Evolutionary conservation across 1,140 invertebrate genomes (phyloP).

Genomic region (Meloidogyne chitwoodi): DNA sequence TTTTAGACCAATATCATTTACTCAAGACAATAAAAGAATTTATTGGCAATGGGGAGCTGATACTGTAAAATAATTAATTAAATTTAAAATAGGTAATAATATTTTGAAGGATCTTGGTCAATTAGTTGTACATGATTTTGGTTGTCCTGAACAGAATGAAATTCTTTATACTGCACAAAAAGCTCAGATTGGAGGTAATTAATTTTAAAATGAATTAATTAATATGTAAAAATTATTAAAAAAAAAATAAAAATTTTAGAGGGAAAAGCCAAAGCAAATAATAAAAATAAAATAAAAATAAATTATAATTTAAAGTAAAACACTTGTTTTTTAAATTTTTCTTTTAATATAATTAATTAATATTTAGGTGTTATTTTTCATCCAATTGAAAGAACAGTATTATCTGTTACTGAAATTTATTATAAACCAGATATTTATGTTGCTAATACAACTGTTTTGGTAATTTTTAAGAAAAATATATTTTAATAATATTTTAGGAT

Average conservation of each 20-base stretch:
- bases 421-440: constrained; percentile 59
- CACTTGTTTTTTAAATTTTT: too few relatives aligned
- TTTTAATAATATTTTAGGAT: constrained; percentile 20
- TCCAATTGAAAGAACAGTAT: constrained; percentile 52
- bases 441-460: constrained; percentile 53
- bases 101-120: constrained; percentile 45
- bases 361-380: constrained; percentile 49
- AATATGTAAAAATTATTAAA: too few relatives aligned
- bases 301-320: too few relatives aligned
- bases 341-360: background rate
- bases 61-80: constrained; percentile 17
- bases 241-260: too few relatives aligned
- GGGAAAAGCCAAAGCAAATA: too few relatives aligned
- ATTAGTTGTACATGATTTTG: constrained; percentile 52
- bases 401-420: constrained; percentile 55
- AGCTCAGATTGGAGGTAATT: constrained; percentile 46
- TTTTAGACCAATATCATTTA: constrained; percentile 56
- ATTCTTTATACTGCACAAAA: constrained; percentile 52
- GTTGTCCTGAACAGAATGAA: constrained; percentile 49
- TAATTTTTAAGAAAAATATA: constrained; percentile 4
- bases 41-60: constrained; percentile 58
- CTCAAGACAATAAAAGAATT: constrained; percentile 50
- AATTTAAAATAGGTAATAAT: background rate
- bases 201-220: constrained; percentile 2
- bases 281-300: too few relatives aligned